phyloP scores from a whole-genome alignment of 1,140 invertebrate species.

The Drosophila leontia region DNA sequence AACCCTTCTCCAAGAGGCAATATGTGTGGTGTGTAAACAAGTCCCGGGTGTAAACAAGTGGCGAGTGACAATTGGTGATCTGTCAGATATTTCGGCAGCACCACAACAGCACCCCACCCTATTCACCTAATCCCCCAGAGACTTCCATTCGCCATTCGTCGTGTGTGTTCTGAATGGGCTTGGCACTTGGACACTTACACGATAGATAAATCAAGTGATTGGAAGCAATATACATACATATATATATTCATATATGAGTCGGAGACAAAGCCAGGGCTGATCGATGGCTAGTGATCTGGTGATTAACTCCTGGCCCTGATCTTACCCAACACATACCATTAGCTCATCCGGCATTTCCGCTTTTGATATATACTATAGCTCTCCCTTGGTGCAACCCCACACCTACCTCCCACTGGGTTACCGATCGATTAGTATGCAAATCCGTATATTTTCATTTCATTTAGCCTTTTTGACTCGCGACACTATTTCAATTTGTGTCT shows the following conservation, averaged over 20 bases:
- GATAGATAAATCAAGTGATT: constrained; percentile 47
- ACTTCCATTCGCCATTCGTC: constrained; percentile 5
- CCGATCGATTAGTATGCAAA: constrained; percentile 41
- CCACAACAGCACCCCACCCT: not conserved
- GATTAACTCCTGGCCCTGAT: constrained; percentile 46
- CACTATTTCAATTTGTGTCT: constrained; percentile 70
- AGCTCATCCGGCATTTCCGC: constrained; percentile 53
- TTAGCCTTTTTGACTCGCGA: constrained; percentile 28
- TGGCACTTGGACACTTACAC: constrained; percentile 49
- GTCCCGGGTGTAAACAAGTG: constrained; percentile 36
- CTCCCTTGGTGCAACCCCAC: constrained; percentile 5
- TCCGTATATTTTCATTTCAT: constrained; percentile 44
- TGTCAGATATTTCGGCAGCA: constrained; percentile 71
- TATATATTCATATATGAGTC: not conserved
- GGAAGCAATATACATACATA: constrained; percentile 1
- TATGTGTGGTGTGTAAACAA: constrained; percentile 23
- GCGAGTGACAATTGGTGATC: constrained; percentile 59
- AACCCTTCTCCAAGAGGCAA: constrained; percentile 2
- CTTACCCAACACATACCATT: constrained; percentile 34
- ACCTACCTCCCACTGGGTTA: not conserved
- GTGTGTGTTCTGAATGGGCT: constrained; percentile 48
- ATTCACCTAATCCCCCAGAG: constrained; percentile 12
- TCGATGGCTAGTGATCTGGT: constrained; percentile 32
- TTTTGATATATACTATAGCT: not conserved
- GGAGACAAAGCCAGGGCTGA: constrained; percentile 37